phyloP scores from a whole-genome alignment of 1,140 invertebrate species.

The Vanessa atalanta region DNA sequence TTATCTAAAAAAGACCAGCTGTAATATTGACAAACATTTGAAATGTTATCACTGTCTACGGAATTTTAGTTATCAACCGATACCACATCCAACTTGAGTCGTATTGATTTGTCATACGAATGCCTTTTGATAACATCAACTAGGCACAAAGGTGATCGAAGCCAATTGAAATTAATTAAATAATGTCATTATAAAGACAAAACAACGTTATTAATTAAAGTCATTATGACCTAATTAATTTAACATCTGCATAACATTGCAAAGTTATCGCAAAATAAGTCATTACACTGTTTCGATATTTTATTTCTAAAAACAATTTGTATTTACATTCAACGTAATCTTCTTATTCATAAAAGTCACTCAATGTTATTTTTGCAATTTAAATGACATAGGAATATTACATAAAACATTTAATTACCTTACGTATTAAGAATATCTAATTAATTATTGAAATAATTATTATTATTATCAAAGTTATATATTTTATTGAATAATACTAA shows the following conservation, averaged over 20 bases:
- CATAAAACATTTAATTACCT: too few relatives aligned
- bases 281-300: not conserved
- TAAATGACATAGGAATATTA: too few relatives aligned
- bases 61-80: conserved; percentile 37
- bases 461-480: too few relatives aligned
- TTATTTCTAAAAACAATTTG: not conserved
- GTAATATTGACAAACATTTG: conserved; percentile 14
- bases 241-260: not conserved
- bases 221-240: conserved; percentile 8
- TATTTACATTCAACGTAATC: not conserved
- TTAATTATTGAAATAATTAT: too few relatives aligned
- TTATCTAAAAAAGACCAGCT: conserved; percentile 18
- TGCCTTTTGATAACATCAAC: conserved; percentile 8
- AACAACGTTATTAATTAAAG: conserved; percentile 5
- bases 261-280: not conserved
- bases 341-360: too few relatives aligned
- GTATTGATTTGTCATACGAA: conserved; percentile 32
- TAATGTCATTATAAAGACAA: conserved; percentile 14
- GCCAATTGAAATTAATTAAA: conserved; percentile 21
- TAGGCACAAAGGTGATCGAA: conserved; percentile 21
- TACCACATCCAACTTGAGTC: not conserved
- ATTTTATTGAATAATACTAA: too few relatives aligned
- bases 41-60: conserved; percentile 37
- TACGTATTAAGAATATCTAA: too few relatives aligned
- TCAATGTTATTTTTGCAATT: too few relatives aligned